These are phyloP conservation scores for Tenthredo livida DNA, from an alignment of 2,888 invertebrate genomes.

Conservation along the genomic window DNA sequence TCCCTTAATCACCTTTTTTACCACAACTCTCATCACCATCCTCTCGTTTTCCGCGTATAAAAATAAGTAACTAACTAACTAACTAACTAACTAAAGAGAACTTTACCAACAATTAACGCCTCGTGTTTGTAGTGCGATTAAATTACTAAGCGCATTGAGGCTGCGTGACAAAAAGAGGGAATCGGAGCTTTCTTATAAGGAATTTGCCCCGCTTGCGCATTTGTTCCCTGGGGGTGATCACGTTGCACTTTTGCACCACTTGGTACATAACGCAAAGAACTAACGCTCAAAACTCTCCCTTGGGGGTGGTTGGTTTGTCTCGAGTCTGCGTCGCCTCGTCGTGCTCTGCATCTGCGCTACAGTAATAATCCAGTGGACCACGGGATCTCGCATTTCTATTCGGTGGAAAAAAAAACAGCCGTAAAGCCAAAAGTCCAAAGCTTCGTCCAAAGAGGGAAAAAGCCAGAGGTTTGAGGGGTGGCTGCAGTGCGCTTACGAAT, in stretches of 20 bases:
- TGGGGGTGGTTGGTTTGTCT: conserved; percentile 8
- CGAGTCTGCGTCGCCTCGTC: background rate
- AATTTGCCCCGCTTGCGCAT: background rate
- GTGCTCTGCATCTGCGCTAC: conserved; percentile 3
- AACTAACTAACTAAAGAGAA: background rate
- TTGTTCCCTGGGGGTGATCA: background rate
- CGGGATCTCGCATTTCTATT: conserved; percentile 7
- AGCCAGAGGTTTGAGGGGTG: conserved; percentile 10
- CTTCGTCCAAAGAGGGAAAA: background rate
- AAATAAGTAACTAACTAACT: background rate
- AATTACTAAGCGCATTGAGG: conserved; percentile 31
- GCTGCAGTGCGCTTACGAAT: conserved; percentile 10
- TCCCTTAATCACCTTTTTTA: conserved; percentile 74
- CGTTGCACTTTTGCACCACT: background rate
- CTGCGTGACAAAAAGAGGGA: background rate
- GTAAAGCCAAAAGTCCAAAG: background rate
- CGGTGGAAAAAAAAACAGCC: conserved; percentile 7
- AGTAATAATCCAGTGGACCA: conserved; percentile 18
- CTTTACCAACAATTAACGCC: conserved; percentile 15
- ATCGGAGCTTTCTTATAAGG: background rate
- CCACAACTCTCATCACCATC: conserved; percentile 42
- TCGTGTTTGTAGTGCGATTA: conserved; percentile 2
- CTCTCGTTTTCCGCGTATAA: conserved; percentile 29
- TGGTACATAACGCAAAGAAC: conserved; percentile 3
- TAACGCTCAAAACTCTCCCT: conserved; percentile 18